phyloP scores from a whole-genome alignment of 2,797 vertebrate species.

The Emydoidea blandingii region DNA sequence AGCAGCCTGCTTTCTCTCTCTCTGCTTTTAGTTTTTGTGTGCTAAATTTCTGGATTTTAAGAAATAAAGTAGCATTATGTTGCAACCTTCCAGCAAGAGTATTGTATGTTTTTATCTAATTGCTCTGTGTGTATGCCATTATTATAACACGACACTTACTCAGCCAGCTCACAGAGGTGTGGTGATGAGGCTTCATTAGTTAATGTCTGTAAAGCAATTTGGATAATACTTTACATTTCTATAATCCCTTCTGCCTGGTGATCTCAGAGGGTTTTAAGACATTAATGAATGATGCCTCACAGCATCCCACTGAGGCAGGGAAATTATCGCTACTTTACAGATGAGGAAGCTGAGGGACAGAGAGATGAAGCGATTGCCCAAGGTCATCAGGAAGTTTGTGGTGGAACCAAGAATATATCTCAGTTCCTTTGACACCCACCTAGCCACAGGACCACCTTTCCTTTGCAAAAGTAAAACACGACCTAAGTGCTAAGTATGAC shows the following conservation, averaged over 20 bases:
- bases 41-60: not conserved
- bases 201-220: not conserved
- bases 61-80: not conserved
- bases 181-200: not conserved
- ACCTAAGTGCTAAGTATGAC: not conserved
- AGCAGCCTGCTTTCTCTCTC: not conserved
- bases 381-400: not conserved
- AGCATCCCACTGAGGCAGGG: not conserved
- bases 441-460: not conserved
- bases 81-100: not conserved
- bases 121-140: not conserved
- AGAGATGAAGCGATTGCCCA: not conserved
- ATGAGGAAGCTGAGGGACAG: not conserved
- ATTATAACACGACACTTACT: not conserved
- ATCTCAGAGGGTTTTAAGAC: not conserved
- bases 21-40: not conserved
- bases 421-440: not conserved
- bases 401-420: not conserved
- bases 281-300: not conserved
- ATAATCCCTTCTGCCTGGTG: not conserved
- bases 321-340: not conserved
- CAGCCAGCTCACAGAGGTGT: fast-evolving
- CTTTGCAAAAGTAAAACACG: not conserved
- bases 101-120: not conserved
- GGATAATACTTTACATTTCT: not conserved